Evolutionary conservation across 2,888 invertebrate species (phyloP).

Genomic region (Linhomoeus sp.): DNA sequence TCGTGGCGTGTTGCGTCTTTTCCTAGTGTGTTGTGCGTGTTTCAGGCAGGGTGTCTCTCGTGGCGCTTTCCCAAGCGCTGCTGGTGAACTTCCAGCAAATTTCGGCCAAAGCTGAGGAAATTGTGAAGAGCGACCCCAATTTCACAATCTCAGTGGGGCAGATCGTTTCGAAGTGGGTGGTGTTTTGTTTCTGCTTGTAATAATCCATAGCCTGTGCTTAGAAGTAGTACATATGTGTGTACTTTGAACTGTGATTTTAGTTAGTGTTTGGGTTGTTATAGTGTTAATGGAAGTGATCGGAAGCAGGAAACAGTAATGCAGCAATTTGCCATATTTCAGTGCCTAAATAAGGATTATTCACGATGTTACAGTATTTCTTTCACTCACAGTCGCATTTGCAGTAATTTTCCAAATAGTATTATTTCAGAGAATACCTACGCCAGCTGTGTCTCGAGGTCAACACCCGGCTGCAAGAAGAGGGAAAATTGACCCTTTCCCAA

Average conservation of each 20-base stretch:
- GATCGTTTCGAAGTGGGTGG: conserved; percentile 48
- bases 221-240: too few relatives aligned
- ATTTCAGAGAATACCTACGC: conserved; percentile 47
- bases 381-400: neutral
- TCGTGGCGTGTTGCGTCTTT: too few relatives aligned
- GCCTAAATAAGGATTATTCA: too few relatives aligned
- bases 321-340: too few relatives aligned
- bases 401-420: neutral
- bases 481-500: conserved; percentile 62
- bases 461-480: conserved; percentile 62
- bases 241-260: too few relatives aligned
- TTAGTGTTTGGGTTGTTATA: too few relatives aligned
- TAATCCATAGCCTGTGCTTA: neutral
- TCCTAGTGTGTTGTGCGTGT: too few relatives aligned
- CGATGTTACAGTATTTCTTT: too few relatives aligned
- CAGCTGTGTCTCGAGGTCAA: conserved; percentile 50
- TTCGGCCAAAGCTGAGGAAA: conserved; percentile 45
- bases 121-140: conserved; percentile 43
- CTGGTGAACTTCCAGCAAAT: conserved; percentile 70
- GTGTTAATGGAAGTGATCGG: too few relatives aligned
- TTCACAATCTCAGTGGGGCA: conserved; percentile 66
- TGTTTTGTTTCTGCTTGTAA: neutral
- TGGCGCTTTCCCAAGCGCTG: conserved; percentile 62
- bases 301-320: too few relatives aligned
- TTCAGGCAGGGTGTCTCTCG: conserved; percentile 61